phyloP scores from a whole-genome alignment of 2,113 vertebrate species.

The Phyllopteryx taeniolatus region DNA sequence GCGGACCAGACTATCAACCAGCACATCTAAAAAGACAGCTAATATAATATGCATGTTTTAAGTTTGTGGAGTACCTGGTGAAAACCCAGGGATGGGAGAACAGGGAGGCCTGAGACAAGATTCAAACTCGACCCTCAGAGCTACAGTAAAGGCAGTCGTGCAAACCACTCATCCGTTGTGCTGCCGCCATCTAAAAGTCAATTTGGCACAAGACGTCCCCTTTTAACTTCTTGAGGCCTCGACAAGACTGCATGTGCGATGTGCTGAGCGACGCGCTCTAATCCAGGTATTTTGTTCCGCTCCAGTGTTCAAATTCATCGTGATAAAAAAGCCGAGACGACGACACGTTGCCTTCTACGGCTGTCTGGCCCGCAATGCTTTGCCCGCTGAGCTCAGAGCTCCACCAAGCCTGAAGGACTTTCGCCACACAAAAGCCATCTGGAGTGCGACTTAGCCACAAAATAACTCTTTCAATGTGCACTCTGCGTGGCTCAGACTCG shows the following conservation, averaged over 20 bases:
- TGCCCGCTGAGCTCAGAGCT: slow-evolving; percentile 58
- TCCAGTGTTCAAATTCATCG: slow-evolving; percentile 31
- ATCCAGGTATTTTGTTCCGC: slow-evolving; percentile 39
- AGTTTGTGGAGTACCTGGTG: too few relatives aligned
- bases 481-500: slow-evolving; percentile 58
- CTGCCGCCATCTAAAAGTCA: too few relatives aligned
- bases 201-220: too few relatives aligned
- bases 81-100: too few relatives aligned
- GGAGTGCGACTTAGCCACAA: slow-evolving; percentile 56
- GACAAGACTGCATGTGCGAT: slow-evolving; percentile 5
- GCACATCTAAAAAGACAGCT: too few relatives aligned
- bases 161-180: too few relatives aligned
- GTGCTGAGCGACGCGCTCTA: slow-evolving; percentile 18
- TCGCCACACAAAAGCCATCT: slow-evolving; percentile 64
- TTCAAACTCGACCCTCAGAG: too few relatives aligned
- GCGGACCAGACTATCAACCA: too few relatives aligned
- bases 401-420: slow-evolving; percentile 43
- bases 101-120: too few relatives aligned
- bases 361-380: slow-evolving; percentile 29
- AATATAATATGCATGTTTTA: too few relatives aligned
- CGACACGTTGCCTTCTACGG: slow-evolving; percentile 31
- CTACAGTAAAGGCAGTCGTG: too few relatives aligned
- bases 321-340: slow-evolving; percentile 39
- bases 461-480: slow-evolving; percentile 66
- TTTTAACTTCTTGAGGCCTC: background rate